Conservation (phyloP, 2,797 vertebrate genomes). For the Cossypha dichroa region DNA sequence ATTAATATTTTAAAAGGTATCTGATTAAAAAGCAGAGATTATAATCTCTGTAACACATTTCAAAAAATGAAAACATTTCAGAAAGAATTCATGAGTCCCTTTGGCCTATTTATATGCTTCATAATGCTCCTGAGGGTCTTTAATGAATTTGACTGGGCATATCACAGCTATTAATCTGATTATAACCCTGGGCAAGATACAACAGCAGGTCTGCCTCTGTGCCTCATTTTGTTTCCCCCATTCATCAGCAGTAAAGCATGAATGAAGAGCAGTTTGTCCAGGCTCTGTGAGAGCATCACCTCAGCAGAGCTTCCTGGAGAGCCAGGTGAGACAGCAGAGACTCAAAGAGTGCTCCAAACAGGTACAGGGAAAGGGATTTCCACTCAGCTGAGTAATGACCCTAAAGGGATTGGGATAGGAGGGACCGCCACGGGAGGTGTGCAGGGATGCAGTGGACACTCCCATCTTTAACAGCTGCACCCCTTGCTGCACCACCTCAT, state of each 20-base stretch:
- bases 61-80: neutral
- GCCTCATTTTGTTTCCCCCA: neutral
- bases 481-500: neutral
- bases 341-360: neutral
- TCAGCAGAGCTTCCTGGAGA: neutral
- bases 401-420: neutral
- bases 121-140: neutral
- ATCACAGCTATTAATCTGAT: neutral
- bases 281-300: rapidly evolving
- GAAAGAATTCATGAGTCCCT: neutral
- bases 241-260: neutral
- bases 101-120: neutral
- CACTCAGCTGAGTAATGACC: neutral
- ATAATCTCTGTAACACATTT: neutral
- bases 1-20: neutral
- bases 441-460: neutral
- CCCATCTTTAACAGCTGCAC: neutral
- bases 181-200: neutral
- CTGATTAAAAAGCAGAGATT: neutral
- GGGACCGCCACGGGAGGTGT: neutral
- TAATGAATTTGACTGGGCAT: neutral
- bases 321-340: neutral
- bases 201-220: neutral
- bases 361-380: neutral
- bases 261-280: neutral